A percentile compares a stretch with the other conserved stretches of the same genome.
These are phyloP conservation scores for Parasteatoda tepidariorum DNA, from an alignment of 1,140 invertebrate species.

Conservation along the genomic window DNA sequence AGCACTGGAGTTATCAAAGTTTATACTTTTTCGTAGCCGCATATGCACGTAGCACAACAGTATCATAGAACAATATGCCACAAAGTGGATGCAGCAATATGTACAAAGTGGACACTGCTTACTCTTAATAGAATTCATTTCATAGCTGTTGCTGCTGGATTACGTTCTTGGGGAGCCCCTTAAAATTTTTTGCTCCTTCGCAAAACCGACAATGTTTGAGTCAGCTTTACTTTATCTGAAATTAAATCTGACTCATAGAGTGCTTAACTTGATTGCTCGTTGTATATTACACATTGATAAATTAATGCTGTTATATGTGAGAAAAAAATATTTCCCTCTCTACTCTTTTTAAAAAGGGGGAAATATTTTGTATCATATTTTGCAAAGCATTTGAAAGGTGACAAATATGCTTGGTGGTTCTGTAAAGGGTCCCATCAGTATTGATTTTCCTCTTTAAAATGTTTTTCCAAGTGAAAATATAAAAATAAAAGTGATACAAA, in stretches of 20 bases:
- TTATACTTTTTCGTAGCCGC: slow-evolving; percentile 52
- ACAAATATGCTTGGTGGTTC: slow-evolving; percentile 52
- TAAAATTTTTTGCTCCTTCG: neutral
- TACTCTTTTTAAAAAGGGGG: slow-evolving; percentile 41
- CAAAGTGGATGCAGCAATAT: slow-evolving; percentile 31
- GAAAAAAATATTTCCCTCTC: slow-evolving; percentile 27
- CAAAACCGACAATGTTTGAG: neutral
- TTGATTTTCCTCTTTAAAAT: slow-evolving; percentile 49
- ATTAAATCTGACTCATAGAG: slow-evolving; percentile 45
- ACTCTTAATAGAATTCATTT: neutral
- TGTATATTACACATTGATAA: no score
- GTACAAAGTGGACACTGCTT: slow-evolving; percentile 21
- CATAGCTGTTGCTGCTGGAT: neutral
- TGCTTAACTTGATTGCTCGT: neutral
- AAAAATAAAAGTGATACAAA: slow-evolving; percentile 52
- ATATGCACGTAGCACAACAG: slow-evolving; percentile 56
- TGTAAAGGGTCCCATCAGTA: slow-evolving; percentile 19
- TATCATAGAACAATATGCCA: slow-evolving; percentile 29
- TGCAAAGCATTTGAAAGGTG: slow-evolving; percentile 52
- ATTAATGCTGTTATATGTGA: slow-evolving; percentile 12
- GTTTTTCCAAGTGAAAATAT: slow-evolving; percentile 39
- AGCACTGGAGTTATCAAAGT: slow-evolving; percentile 37
- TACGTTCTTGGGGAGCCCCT: slow-evolving; percentile 38
- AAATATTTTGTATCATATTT: slow-evolving; percentile 59
- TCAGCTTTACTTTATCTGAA: neutral